phyloP scores from a whole-genome alignment of 2,797 vertebrate genomes.

The Poecilia gillii region DNA sequence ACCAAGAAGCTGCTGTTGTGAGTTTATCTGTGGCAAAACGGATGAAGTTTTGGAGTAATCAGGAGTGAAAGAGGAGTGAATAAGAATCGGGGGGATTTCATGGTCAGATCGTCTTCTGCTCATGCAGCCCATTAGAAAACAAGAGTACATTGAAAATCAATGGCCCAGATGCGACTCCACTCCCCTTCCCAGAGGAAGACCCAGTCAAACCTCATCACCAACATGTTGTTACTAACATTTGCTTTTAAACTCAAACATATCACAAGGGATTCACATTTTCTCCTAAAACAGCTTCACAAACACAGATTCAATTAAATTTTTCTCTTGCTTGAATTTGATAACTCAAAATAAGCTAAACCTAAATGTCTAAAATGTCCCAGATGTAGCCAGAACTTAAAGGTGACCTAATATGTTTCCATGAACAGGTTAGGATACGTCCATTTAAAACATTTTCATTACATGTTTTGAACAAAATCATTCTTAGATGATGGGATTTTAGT shows the following conservation, averaged over 20 bases:
- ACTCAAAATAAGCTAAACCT: neutral
- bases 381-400: neutral
- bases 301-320: neutral
- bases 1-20: slow-evolving; percentile 20
- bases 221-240: neutral
- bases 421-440: too few species aligned
- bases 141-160: slow-evolving; percentile 70
- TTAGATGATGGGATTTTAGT: too few species aligned
- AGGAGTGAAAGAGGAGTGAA: slow-evolving; percentile 33
- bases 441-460: too few species aligned
- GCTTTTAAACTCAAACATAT: neutral
- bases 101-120: slow-evolving; percentile 36
- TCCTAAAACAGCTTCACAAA: neutral
- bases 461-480: too few species aligned
- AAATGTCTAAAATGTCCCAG: neutral
- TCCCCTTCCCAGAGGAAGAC: slow-evolving; percentile 34
- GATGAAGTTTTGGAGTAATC: slow-evolving; percentile 23
- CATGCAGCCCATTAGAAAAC: slow-evolving; percentile 60
- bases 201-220: slow-evolving; percentile 1
- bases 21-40: slow-evolving; percentile 17
- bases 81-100: slow-evolving; percentile 32
- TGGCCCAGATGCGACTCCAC: slow-evolving; percentile 61
- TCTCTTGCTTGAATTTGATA: neutral
- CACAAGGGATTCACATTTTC: neutral
- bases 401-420: neutral